Percentiles rank a stretch among this genome's conserved stretches.
Conservation (phyloP, 2,888 invertebrate genomes). For the Hypercompe scribonia region DNA sequence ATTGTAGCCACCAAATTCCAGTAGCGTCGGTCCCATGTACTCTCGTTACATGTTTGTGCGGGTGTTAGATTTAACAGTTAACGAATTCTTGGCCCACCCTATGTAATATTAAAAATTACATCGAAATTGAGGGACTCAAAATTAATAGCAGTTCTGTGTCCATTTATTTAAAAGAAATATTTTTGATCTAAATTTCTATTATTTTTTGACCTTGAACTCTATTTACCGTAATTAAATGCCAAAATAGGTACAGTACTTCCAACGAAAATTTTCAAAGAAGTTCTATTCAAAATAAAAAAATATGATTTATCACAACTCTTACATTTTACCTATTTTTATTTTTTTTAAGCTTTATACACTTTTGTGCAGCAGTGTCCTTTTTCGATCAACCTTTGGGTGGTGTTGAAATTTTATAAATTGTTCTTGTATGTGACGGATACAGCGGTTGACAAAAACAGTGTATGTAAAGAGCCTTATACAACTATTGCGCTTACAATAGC, state of each 20-base stretch:
- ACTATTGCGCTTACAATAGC: conserved; percentile 61
- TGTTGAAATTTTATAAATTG: too few relatives aligned
- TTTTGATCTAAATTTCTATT: not conserved
- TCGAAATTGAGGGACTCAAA: not conserved
- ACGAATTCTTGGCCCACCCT: too few relatives aligned
- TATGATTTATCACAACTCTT: not conserved
- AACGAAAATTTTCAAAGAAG: not conserved
- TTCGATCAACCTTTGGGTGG: too few relatives aligned
- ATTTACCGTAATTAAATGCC: not conserved
- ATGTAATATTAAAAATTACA: not conserved
- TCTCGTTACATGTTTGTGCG: too few relatives aligned
- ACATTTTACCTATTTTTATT: too few relatives aligned
- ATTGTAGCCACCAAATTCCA: too few relatives aligned
- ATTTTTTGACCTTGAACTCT: not conserved
- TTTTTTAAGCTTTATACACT: too few relatives aligned
- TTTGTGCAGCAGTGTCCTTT: too few relatives aligned
- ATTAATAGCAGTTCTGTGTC: not conserved
- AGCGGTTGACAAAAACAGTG: not conserved
- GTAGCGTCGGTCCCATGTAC: too few relatives aligned
- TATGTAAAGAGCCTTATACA: conserved; percentile 53
- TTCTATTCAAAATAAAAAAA: not conserved
- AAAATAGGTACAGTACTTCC: not conserved
- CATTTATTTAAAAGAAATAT: not conserved
- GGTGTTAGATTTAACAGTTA: too few relatives aligned
- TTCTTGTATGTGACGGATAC: not conserved